Evolutionary conservation across 2,113 vertebrate species (phyloP).

Genomic region (Piliocolobus tephrosceles): DNA sequence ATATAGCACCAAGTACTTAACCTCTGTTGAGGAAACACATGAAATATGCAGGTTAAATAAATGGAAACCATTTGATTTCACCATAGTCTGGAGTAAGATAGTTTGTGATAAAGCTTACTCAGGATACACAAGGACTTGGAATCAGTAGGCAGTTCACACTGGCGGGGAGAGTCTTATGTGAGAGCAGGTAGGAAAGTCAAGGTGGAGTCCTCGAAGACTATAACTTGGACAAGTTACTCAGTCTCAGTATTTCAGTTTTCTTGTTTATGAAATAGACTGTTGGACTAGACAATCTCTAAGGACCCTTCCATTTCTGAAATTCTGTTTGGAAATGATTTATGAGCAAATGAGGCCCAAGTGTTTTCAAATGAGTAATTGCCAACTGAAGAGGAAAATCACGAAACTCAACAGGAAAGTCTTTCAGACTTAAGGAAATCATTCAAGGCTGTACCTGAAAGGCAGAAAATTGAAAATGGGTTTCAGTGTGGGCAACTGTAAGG

Average conservation of each 20-base stretch:
- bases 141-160: not conserved
- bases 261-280: not conserved
- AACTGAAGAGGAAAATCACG: not conserved
- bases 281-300: not conserved
- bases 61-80: not conserved
- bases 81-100: not conserved
- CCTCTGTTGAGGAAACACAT: not conserved
- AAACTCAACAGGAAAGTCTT: not conserved
- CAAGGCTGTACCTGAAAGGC: not conserved
- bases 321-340: constrained; percentile 2
- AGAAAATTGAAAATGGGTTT: constrained; percentile 11
- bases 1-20: not conserved
- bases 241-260: not conserved
- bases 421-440: not conserved
- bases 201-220: not conserved
- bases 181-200: not conserved
- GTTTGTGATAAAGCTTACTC: not conserved
- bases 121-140: not conserved
- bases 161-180: not conserved
- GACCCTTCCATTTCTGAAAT: not conserved
- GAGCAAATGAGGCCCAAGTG: not conserved
- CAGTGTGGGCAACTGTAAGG: not conserved
- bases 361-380: not conserved
- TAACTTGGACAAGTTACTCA: not conserved
- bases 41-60: not conserved